These are phyloP conservation scores for Ophioderma brevispina DNA, from an alignment of 35 echinoderm and acorn worm species.

Conservation along the genomic window DNA sequence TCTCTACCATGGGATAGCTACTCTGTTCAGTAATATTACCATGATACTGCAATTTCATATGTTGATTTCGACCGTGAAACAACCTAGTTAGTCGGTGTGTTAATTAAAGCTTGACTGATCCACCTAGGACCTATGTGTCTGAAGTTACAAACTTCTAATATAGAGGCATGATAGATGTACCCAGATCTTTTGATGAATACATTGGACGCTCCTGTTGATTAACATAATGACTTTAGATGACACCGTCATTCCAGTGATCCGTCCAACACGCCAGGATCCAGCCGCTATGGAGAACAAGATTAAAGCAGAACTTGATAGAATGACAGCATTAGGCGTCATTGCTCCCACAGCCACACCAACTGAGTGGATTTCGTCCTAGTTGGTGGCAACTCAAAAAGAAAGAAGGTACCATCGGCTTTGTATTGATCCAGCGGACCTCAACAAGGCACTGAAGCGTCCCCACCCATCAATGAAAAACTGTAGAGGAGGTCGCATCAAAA, in stretches of 20 bases:
- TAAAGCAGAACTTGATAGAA: conserved; percentile 29
- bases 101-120: no score
- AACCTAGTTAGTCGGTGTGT: no score
- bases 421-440: conserved; percentile 54
- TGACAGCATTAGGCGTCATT: conserved; percentile 9
- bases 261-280: conserved; percentile 37
- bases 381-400: conserved; percentile 50
- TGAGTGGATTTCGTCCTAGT: conserved; percentile 57
- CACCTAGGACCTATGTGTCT: no score
- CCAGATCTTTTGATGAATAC: background rate
- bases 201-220: background rate
- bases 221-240: conserved; percentile 5
- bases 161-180: background rate
- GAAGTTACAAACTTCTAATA: no score
- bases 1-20: no score
- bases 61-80: no score
- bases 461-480: conserved; percentile 50
- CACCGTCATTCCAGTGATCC: conserved; percentile 13
- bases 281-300: conserved; percentile 55
- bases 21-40: no score
- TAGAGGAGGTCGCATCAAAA: conserved; percentile 46
- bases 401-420: conserved; percentile 38
- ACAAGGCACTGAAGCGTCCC: conserved; percentile 50
- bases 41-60: no score
- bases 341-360: conserved; percentile 23